Conservation (phyloP, 2,888 invertebrate species). For the Epicampocera succincta region DNA sequence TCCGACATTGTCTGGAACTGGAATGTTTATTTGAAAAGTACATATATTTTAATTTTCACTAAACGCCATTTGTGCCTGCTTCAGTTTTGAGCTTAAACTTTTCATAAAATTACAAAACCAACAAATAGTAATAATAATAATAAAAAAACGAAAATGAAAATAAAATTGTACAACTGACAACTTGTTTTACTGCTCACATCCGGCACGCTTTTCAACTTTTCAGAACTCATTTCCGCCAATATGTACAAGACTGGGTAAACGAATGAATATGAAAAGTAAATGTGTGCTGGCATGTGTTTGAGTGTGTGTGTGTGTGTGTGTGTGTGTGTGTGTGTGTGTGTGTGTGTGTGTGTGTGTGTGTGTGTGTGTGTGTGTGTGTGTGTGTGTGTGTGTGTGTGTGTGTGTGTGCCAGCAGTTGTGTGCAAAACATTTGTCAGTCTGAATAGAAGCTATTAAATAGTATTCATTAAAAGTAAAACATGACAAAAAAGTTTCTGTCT, state of each 20-base stretch:
- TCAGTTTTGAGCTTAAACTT: constrained; percentile 49
- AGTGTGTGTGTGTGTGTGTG: constrained; percentile 3
- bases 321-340: constrained; percentile 3
- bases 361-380: constrained; percentile 5
- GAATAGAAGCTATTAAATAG: constrained; percentile 68
- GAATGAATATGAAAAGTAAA: constrained; percentile 18
- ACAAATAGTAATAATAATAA: constrained; percentile 2
- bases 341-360: constrained; percentile 32
- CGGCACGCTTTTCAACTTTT: constrained; percentile 72
- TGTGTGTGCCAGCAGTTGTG: constrained; percentile 33
- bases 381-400: constrained; percentile 3
- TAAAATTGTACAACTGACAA: constrained; percentile 67
- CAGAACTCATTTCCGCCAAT: constrained; percentile 78
- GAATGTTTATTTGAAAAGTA: constrained; percentile 22
- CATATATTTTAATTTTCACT: constrained; percentile 44
- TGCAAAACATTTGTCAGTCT: constrained; percentile 58
- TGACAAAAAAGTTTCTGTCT: constrained; percentile 51
- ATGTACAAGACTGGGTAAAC: constrained; percentile 36
- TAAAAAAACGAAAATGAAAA: constrained; percentile 25
- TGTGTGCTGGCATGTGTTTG: neutral
- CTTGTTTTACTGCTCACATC: constrained; percentile 71
- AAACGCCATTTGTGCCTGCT: constrained; percentile 30
- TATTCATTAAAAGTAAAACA: constrained; percentile 68
- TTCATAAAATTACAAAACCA: constrained; percentile 38
- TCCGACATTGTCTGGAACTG: neutral